Conservation (phyloP, 2,888 invertebrate species). For the Miltochrista miniata region DNA sequence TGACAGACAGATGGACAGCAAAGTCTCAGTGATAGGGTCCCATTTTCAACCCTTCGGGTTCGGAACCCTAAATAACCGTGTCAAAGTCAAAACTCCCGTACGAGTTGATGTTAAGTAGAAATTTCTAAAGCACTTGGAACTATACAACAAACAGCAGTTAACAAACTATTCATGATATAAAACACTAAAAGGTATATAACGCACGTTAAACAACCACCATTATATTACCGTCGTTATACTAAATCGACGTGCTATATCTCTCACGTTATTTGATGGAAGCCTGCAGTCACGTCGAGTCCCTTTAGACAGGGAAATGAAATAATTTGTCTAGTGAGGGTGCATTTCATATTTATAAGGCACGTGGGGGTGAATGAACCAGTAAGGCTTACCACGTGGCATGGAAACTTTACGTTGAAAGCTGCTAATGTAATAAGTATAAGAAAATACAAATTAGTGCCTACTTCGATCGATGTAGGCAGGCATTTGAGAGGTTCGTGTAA, state of each 20-base stretch:
- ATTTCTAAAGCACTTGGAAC: conserved; percentile 3
- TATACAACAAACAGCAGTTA: conserved; percentile 10
- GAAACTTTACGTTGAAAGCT: conserved; percentile 27
- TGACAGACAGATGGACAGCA: too few relatives aligned
- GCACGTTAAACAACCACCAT: conserved; percentile 40
- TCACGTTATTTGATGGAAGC: conserved; percentile 62
- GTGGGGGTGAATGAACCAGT: conserved; percentile 66
- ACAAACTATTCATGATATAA: conserved; percentile 20
- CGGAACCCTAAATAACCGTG: too few relatives aligned
- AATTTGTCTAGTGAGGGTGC: conserved; percentile 81
- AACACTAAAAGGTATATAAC: conserved; percentile 31
- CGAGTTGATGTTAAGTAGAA: too few relatives aligned
- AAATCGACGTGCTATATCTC: conserved; percentile 64
- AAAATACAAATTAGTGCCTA: neutral
- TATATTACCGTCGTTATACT: conserved; percentile 60
- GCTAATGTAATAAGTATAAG: conserved; percentile 18
- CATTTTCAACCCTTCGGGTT: too few relatives aligned
- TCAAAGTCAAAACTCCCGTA: too few relatives aligned
- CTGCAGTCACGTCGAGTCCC: conserved; percentile 76
- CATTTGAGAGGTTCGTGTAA: too few relatives aligned
- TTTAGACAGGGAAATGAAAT: conserved; percentile 80
- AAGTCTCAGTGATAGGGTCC: too few relatives aligned
- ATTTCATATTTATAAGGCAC: conserved; percentile 73
- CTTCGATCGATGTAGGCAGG: too few relatives aligned
- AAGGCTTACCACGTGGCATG: conserved; percentile 44